Conservation (phyloP, 2,888 invertebrate genomes). For the Apodemia arnacis region DNA sequence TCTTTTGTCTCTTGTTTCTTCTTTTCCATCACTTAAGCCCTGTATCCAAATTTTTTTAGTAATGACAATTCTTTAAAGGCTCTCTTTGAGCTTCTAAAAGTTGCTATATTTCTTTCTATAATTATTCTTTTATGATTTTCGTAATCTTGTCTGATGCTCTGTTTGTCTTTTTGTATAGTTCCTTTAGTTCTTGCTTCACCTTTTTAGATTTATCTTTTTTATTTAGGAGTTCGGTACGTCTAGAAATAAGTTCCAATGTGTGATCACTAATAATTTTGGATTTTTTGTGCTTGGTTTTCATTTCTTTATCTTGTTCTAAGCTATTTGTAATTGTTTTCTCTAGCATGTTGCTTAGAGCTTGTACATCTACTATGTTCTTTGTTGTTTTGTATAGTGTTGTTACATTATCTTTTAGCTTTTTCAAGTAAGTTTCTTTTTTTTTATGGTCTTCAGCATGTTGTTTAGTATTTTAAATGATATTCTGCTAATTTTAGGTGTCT, state of each 20-base stretch:
- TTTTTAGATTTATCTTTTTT: constrained; percentile 19
- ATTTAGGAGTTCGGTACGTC: constrained; percentile 3
- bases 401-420: constrained; percentile 23
- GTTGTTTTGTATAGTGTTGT: neutral
- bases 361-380: neutral
- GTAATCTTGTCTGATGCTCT: constrained; percentile 24
- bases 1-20: neutral
- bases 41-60: constrained; percentile 33
- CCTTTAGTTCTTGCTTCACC: constrained; percentile 18
- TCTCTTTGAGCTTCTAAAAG: constrained; percentile 9
- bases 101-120: constrained; percentile 17
- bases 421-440: neutral
- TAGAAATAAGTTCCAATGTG: neutral
- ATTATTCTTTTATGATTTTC: neutral
- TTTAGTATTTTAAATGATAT: neutral
- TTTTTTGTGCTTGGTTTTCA: neutral
- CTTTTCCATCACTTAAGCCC: neutral
- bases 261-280: neutral
- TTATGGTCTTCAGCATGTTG: neutral
- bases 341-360: constrained; percentile 13
- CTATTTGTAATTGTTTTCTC: constrained; percentile 25
- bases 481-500: neutral
- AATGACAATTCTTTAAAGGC: constrained; percentile 8
- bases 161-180: constrained; percentile 23
- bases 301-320: constrained; percentile 56